Base-by-base conservation (phyloP, 2,888 invertebrate species). In the Xanthorhoe designata region DNA sequence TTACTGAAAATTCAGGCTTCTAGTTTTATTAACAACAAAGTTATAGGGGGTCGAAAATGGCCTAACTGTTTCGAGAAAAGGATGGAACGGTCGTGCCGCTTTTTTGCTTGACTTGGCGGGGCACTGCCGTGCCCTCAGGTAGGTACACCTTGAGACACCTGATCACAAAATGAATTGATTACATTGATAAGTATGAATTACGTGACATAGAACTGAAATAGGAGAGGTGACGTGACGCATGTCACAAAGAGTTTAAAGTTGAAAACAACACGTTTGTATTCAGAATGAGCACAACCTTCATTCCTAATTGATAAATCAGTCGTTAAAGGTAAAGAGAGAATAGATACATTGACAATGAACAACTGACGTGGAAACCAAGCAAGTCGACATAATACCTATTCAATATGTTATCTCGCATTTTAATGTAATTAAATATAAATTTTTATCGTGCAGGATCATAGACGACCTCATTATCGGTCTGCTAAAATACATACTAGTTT, bases 211-310 rank as follows among this genome's bases (percentile, higher is more conserved):
- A 63, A 57, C 7, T 47, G 32, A 53, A 53, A 58, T 35, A 55
- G 19, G 32, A 54, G 49, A 55, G 19, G 32, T 49, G 49, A 38
- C 50, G 15, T 59, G 49, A 54, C 42, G 49, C 64, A 57, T 32
- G 50, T 0, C 38, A 57, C 63, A 18, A 29, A 49, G 32, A 17
- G 24, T 47, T 47, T 29, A 15, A 42, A 59, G 35, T 54, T 59
- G 53, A 55, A 64, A 60, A 59, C 32, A 49, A 60, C 19, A 45
- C 19, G 7, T 63, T 52, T n/a, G 59, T 67, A 67, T 59, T 59
- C 62, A 55, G 8, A 49, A 18, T 19, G 15, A 52, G 50, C 35
- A n/a, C 32, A 51, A 35, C 55, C 62, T 63, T 63, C 29, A n/a
- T 10, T 38, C 54, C 53, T 42, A 53, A 29, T 54, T 55, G 1